Evolutionary conservation across 2,113 vertebrate species (phyloP), one percentile per base, ranked within the genome.

Genomic region (Syngnathus floridae): DNA sequence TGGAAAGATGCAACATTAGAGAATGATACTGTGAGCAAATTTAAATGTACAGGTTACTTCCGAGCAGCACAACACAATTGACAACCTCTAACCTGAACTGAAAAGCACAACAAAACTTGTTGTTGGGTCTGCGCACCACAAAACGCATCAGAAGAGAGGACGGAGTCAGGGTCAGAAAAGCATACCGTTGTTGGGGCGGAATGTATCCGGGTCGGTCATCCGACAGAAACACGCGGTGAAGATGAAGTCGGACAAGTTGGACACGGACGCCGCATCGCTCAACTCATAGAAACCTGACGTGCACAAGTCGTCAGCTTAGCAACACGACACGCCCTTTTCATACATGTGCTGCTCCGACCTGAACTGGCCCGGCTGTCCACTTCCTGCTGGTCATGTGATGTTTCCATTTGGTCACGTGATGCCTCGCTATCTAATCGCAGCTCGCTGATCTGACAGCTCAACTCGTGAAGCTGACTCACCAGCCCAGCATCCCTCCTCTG

Each of bases 231-330:
- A 81, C 69, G 98, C 95, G 72, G 95, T 97, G 91, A 98, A 98
- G 82, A 98, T 93, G 0, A 95, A 98, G 91, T 98, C 97, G 46
- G 95, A 97, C 1, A 95, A 98, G 90, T 97, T 98, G 69, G 96
- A 98, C 69, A 97, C 93, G 3, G 96, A 98, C 68, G 92, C 88
- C 48, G 91, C 93, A 70, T 97, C 96, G 71, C 95, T 98, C 86
- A 96, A 87, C 78, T 98, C 96, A 72, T 95, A 98, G 93, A 97
- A 98, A 70, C 95, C 96, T 98, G 56, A 55, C 31, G 26, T 22
- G 81, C n/a, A 82, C 69, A 46, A 46, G 12, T 17, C 14, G 14
- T 17, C 45, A 17, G 45, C 77, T 36, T 66, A 6, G 31, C 10
- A 1, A 8, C 37, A 38, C 37, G 37, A 38, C 37, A 38, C 37